phyloP scores from a whole-genome alignment of 2,888 invertebrate genomes.

The Didymodactylos carnosus region DNA sequence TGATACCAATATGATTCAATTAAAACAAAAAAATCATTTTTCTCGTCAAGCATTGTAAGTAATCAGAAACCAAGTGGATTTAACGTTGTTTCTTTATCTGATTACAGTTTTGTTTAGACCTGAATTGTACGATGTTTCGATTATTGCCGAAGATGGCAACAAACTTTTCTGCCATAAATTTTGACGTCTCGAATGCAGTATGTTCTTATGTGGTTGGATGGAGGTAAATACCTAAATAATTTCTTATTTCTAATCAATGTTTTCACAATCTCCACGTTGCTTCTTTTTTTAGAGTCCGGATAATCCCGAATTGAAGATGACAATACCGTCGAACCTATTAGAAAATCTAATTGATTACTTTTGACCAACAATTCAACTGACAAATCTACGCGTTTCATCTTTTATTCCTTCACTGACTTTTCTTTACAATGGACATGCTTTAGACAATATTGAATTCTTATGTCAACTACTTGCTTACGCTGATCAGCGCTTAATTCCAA shows the following conservation, averaged over 20 bases:
- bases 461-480: slow-evolving; percentile 47
- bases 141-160: slow-evolving; percentile 24
- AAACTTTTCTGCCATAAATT: slow-evolving; percentile 50
- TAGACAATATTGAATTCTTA: slow-evolving; percentile 19
- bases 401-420: too few relatives aligned
- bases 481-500: slow-evolving; percentile 54
- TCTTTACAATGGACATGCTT: background rate
- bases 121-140: slow-evolving; percentile 19
- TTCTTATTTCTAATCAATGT: background rate
- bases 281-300: slow-evolving; percentile 38
- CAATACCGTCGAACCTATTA: slow-evolving; percentile 44
- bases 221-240: slow-evolving; percentile 40
- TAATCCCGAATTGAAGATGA: slow-evolving; percentile 40
- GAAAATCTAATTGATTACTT: slow-evolving; percentile 52
- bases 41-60: background rate
- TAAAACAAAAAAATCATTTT: background rate
- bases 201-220: slow-evolving; percentile 59
- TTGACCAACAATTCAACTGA: slow-evolving; percentile 49
- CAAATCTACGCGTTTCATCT: background rate
- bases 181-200: slow-evolving; percentile 53
- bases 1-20: background rate
- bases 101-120: background rate
- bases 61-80: background rate
- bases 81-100: background rate
- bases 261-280: background rate